Base-by-base conservation (phyloP, 1,140 invertebrate species). In the Triops longicaudatus region DNA sequence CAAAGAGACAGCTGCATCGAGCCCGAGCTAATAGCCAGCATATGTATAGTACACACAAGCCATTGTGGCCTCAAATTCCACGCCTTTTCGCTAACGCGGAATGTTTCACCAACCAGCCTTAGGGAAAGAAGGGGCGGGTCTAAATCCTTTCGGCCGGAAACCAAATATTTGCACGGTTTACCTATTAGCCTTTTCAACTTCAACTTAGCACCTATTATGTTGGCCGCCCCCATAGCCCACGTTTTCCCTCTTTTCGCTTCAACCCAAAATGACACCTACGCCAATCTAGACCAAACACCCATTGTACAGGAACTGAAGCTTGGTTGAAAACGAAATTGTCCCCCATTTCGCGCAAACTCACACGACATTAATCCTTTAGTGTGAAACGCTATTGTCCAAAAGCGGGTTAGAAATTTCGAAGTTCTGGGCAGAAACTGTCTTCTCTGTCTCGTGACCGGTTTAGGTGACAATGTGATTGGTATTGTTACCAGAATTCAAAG, bases 61-160 rank as follows among this genome's bases (percentile, higher is more conserved):
- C 17, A 63, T 63, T 63, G 50, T 63, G 14, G 50, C 50, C 50
- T 63, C 50, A 63, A 63, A 63, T 63, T 63, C 50, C 50, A 63
- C 50, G 50, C 50, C 50, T 63, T 63, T 63, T 63, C 17, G 17
- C 22, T 4, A 22, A 22, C 22, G 6, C 7, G n/a, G 50, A 22
- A 63, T 63, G 14, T 22, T 22, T 63, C 50, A 17, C 50, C 50
- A 22, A 37, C 31, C 31, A 37, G 31, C 31, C 31, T 2, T 2
- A 37, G 31, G 31, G 31, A 37, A 17, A 22, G 22, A 22, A 63
- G 50, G 50, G 50, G 50, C 50, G 50, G 50, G 50, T 63, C 50
- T 22, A 63, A 63, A 63, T 63, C 50, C 50, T 63, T 63, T 63
- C 50, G 50, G 50, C 50, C 50, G 50, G 50, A 63, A 63, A 63